phyloP scores from a whole-genome alignment of 2,888 invertebrate species.

The Sthenelais limicola region DNA sequence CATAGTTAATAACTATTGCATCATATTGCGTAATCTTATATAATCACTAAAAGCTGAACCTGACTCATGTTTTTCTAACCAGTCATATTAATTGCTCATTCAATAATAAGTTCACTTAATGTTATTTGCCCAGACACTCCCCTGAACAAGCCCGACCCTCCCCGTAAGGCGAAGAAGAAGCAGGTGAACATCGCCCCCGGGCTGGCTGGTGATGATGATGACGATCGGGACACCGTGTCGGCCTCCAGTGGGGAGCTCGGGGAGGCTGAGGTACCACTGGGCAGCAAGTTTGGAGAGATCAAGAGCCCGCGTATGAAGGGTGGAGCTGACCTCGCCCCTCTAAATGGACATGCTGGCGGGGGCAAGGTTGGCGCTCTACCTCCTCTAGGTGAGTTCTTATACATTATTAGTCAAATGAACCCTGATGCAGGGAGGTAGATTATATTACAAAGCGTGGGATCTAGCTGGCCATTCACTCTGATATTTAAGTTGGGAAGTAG shows the following conservation, averaged over 20 bases:
- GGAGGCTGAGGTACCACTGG: slow-evolving; percentile 54
- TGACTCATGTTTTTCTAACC: too few relatives aligned
- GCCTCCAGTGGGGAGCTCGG: slow-evolving; percentile 19
- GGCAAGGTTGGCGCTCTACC: neutral
- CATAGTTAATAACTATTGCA: too few relatives aligned
- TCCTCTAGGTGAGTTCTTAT: slow-evolving; percentile 21
- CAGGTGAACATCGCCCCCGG: neutral
- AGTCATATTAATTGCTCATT: too few relatives aligned
- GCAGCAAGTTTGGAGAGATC: slow-evolving; percentile 58
- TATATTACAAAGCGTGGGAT: too few relatives aligned
- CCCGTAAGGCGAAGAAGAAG: neutral
- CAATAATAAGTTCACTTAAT: neutral
- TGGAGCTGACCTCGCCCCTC: neutral
- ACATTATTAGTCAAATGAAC: too few relatives aligned
- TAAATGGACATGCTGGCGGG: neutral
- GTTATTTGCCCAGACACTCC: neutral
- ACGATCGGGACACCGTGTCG: neutral
- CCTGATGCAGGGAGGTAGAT: too few relatives aligned
- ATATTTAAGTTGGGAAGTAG: too few relatives aligned
- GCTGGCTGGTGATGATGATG: neutral
- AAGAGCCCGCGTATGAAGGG: slow-evolving; percentile 45
- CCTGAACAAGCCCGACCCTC: slow-evolving; percentile 3
- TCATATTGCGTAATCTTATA: too few relatives aligned
- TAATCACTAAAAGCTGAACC: too few relatives aligned
- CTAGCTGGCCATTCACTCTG: too few relatives aligned